Base-by-base conservation (phyloP, 1,140 invertebrate species). In the Drusus annulatus region DNA sequence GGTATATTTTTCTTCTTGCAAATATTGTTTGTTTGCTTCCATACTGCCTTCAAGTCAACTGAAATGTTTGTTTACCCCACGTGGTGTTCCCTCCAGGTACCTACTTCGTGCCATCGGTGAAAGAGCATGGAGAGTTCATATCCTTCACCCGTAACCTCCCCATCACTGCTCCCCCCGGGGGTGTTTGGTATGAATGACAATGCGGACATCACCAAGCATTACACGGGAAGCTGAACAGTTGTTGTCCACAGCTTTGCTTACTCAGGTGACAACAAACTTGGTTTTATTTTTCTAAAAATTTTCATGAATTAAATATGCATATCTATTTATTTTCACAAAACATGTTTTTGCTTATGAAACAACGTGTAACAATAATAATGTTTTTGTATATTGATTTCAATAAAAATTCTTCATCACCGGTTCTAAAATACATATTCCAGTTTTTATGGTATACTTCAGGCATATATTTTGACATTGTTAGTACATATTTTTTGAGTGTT, bases 171-270 rank as follows among this genome's bases (percentile, higher is more conserved):
- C 0, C 91, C 93, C 62, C 96, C 97, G 0, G 93, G 93, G 83
- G 95, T 98, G 58, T 98, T 98, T 89, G 97, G 97, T 21, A 96
- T 99, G 93, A 93, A 99, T 87, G 92, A 95, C 78, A 98, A 98
- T 89, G 97, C 97, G 0, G 96, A 98, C 87, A 98, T 99, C 82
- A 95, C 95, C 82, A 98, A 98, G 90, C 96, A 98, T 86, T 95
- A 97, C 88, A 92, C n/a, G 94, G 76, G 97, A 98, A 87, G 96
- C 96, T 0, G 91, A 94, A 79, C 89, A 94, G 65, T 86, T 99
- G 19, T 94, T 98, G 78, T 88, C 91, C 52, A 97, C 94, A 74
- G 93, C 96, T 54, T 88, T 98, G 25, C 87, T 96, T 2, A 98
- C 96, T 50, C 96, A 98, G 93, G 95, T 95, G 36, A 45, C 36